Percentiles rank a stretch among this genome's conserved stretches.
Conservation (phyloP, 2,797 vertebrate species). For the Tinamus major region DNA sequence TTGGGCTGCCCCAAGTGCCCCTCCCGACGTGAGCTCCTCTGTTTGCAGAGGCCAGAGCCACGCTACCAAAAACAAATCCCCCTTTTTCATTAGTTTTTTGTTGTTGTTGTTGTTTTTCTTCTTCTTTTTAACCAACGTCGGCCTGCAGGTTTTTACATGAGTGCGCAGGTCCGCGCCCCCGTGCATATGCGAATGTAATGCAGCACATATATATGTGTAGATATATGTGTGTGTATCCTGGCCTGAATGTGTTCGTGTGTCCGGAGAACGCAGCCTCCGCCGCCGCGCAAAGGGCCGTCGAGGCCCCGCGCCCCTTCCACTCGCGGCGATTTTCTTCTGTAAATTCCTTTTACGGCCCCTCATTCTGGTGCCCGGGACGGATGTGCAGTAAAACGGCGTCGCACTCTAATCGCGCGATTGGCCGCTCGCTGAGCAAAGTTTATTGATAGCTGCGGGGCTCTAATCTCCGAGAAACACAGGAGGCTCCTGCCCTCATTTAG, state of each 20-base stretch:
- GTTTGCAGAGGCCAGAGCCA: neutral
- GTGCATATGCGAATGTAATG: too few species aligned
- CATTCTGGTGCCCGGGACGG: conserved; percentile 64
- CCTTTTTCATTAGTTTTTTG: too few species aligned
- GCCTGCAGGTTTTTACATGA: neutral
- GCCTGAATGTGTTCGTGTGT: neutral
- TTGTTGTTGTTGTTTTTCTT: neutral
- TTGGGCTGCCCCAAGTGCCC: neutral
- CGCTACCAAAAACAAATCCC: too few species aligned
- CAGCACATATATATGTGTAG: too few species aligned
- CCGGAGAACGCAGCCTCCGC: neutral
- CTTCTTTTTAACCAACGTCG: neutral
- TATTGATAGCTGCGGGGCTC: conserved; percentile 87
- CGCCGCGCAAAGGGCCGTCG: neutral
- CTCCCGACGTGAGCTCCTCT: neutral
- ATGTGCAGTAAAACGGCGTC: conserved; percentile 78
- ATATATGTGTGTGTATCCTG: rapidly evolving
- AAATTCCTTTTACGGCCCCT: conserved; percentile 63
- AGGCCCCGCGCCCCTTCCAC: conserved; percentile 11
- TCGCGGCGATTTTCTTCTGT: conserved; percentile 30
- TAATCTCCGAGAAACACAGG: conserved; percentile 91
- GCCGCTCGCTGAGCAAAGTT: conserved; percentile 81
- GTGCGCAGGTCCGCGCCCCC: too few species aligned
- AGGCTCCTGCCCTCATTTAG: conserved; percentile 86
- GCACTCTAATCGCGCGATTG: conserved; percentile 75